These are phyloP conservation scores for Aphodius sticticus DNA, from an alignment of 2,888 invertebrate genomes.

Conservation along the genomic window DNA sequence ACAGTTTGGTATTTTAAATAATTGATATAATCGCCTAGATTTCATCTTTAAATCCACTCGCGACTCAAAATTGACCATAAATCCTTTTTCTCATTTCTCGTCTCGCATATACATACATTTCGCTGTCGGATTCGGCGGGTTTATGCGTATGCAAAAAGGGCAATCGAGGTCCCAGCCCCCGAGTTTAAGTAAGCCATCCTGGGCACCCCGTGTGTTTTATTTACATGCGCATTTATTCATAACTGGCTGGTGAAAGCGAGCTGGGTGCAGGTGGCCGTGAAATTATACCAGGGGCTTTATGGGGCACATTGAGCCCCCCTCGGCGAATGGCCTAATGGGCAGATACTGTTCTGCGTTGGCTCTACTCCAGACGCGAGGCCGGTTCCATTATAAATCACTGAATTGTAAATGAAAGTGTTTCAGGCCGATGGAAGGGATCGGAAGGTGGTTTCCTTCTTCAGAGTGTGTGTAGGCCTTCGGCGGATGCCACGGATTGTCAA, in stretches of 20 bases:
- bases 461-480: neutral
- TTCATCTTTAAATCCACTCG: no score
- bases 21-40: no score
- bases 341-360: neutral
- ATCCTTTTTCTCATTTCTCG: neutral
- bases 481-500: neutral
- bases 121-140: neutral
- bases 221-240: neutral
- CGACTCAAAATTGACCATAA: neutral
- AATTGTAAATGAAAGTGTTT: neutral
- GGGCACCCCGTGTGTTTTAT: neutral
- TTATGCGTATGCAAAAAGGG: constrained; percentile 4
- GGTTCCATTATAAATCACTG: neutral
- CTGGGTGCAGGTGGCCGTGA: neutral
- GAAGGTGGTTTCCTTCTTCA: neutral
- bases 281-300: neutral
- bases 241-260: neutral
- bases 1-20: no score
- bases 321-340: neutral
- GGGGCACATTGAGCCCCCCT: neutral
- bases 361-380: neutral
- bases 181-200: neutral
- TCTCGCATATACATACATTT: neutral
- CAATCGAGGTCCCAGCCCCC: neutral
- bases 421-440: neutral